Conservation (phyloP, 2,113 vertebrate genomes). For the Platysternon megacephalum region DNA sequence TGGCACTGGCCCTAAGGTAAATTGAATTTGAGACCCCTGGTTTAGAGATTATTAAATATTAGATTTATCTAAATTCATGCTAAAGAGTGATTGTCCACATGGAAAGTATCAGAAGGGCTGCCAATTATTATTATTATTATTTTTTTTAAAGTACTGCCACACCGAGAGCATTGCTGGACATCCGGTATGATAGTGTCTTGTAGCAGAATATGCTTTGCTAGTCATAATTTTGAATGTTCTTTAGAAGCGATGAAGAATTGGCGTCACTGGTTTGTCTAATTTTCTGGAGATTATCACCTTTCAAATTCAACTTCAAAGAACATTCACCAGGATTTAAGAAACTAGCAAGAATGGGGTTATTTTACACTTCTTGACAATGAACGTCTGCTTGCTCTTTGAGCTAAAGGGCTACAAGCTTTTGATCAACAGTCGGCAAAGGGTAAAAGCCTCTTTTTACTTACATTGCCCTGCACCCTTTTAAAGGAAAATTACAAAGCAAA, state of each 20-base stretch:
- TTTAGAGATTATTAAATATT: not conserved
- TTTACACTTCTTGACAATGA: not conserved
- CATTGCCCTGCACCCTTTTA: not conserved
- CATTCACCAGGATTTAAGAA: not conserved
- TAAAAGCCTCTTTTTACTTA: not conserved
- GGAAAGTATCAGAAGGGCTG: not conserved
- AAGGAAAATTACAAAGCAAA: not conserved
- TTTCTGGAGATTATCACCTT: not conserved
- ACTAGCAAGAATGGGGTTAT: too few species aligned
- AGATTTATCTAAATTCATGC: slow-evolving; percentile 1
- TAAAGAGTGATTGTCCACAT: slow-evolving; percentile 2
- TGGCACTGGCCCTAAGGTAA: too few species aligned
- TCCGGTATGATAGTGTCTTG: accelerated
- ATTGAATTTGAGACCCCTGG: too few species aligned
- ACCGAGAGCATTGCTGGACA: accelerated
- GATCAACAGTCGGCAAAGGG: not conserved
- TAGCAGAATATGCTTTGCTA: not conserved
- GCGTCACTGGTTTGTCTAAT: not conserved
- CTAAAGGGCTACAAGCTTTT: too few species aligned
- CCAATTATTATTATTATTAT: not conserved
- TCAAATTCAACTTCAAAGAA: not conserved
- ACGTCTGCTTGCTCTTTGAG: not conserved
- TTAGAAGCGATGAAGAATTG: not conserved
- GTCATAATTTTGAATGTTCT: not conserved
- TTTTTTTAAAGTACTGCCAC: not conserved